Base-by-base conservation (phyloP, 2,888 invertebrate genomes). In the Disparrhopalites patrizii region DNA sequence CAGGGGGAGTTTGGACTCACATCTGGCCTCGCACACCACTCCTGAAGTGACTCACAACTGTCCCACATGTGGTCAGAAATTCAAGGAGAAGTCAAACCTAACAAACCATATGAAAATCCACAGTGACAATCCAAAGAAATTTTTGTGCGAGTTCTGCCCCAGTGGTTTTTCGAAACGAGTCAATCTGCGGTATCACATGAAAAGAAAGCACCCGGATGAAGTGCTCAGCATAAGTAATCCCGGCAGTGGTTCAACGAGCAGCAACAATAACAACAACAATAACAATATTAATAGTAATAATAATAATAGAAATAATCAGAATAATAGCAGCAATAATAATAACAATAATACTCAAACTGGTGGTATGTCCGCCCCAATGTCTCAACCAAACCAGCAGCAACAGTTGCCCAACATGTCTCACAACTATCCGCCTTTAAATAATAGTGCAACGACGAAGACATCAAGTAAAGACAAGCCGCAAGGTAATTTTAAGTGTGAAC, bases 1-100 rank as follows among this genome's bases (percentile, higher is more conserved):
- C 71, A 75, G 75, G 68, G 73, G 72, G 55, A 71, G 71, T 61
- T 66, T 75, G 23, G 73, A 75, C 66, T 70, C 71, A 55, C 75
- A 75, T 66, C 66, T 73, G 57, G 68, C 68, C 30, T 66, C 68
- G 51, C 75, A 75, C 56, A 70, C 68, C 62, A 68, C 75, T 36
- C 72, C 70, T 36, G 69, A 66, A 65, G 65, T 67, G 27, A 70
- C 71, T 27, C 67, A 68, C 67, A 68, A 73, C 63, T 75, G 75
- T 71, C 62, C 68, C 54, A 69, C 65, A 65, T 75, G 75, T 70
- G 72, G 72, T 18, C 71, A 70, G 66, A 68, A 70, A 57, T 75
- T 75, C 66, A 70, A 67, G 56, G 70, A 68, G 43, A 72, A 73
- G 64, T 67, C 71, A 20, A 73, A 73, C 62, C 66, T 75, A 10